A percentile compares a stretch with the other conserved stretches of the same genome.
Evolutionary conservation across 1,140 invertebrate species (phyloP).

Genomic region (Drosophila azteca): DNA sequence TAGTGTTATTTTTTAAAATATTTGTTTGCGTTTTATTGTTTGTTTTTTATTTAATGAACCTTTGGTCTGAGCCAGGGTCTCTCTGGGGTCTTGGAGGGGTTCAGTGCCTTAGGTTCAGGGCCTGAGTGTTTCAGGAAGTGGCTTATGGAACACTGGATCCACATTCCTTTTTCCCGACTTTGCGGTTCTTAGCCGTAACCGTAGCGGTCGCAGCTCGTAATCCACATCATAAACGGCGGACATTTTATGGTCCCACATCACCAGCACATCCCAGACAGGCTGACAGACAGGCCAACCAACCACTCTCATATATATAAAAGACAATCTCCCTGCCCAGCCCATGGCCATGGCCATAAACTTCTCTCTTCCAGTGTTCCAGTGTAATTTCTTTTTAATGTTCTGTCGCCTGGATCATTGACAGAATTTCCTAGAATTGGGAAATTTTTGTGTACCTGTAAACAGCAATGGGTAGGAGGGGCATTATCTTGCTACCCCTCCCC

Average conservation of each 20-base stretch:
- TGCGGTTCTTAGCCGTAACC: conserved; percentile 13
- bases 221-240: conserved; percentile 2
- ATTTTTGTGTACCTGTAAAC: conserved; percentile 19
- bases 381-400: conserved; percentile 73
- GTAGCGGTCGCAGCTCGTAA: conserved; percentile 3
- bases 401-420: conserved; percentile 45
- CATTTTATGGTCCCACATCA: conserved; percentile 23
- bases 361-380: conserved; percentile 33
- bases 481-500: too few species aligned
- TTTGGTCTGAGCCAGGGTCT: conserved; percentile 24
- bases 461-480: too few species aligned
- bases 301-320: neutral
- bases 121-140: too few species aligned
- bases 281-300: too few species aligned
- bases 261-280: neutral
- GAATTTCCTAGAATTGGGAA: conserved; percentile 48
- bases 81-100: conserved; percentile 12
- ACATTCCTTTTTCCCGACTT: too few species aligned
- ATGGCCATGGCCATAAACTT: conserved; percentile 34
- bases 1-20: conserved; percentile 25
- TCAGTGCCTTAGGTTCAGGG: conserved; percentile 19
- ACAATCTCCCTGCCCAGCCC: neutral
- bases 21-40: conserved; percentile 19
- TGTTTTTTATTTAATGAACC: conserved; percentile 21
- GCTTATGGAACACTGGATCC: too few species aligned